A percentile compares a stretch with the other conserved stretches of the same genome.
These are phyloP conservation scores for Drosophila anceps DNA, from an alignment of 2,888 invertebrate genomes.

Conservation along the genomic window DNA sequence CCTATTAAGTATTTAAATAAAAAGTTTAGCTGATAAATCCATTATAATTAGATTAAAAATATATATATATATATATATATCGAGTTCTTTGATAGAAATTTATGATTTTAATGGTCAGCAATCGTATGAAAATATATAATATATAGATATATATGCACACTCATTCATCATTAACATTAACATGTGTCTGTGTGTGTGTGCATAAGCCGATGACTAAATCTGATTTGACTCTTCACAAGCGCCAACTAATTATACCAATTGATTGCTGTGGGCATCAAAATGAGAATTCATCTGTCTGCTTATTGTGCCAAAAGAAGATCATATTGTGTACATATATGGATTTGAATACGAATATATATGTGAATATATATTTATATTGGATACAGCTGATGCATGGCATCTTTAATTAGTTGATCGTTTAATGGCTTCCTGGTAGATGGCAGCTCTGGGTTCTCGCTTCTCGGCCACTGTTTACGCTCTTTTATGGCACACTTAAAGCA, in stretches of 20 bases:
- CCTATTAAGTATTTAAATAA: not conserved
- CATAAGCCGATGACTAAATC: conserved; percentile 34
- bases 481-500: conserved; percentile 66
- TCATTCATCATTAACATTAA: not conserved
- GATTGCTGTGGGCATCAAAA: conserved; percentile 19
- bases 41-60: not conserved
- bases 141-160: not conserved
- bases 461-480: conserved; percentile 59
- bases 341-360: conserved; percentile 3
- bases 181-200: too few species aligned
- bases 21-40: too few species aligned
- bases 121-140: not conserved
- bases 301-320: conserved; percentile 20
- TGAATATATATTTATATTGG: conserved; percentile 19
- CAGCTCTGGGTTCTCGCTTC: conserved; percentile 30
- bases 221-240: conserved; percentile 1
- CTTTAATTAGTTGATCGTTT: conserved; percentile 74
- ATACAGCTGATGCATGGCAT: conserved; percentile 33
- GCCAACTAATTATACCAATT: conserved; percentile 27
- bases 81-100: not conserved
- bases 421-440: conserved; percentile 72
- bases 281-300: conserved; percentile 23
- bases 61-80: too few species aligned
- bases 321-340: not conserved
- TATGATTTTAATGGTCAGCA: not conserved